Evolutionary conservation across 2,797 vertebrate genomes (phyloP), one percentile per base, ranked within the genome.

Genomic region (Tragelaphus eurycerus): DNA sequence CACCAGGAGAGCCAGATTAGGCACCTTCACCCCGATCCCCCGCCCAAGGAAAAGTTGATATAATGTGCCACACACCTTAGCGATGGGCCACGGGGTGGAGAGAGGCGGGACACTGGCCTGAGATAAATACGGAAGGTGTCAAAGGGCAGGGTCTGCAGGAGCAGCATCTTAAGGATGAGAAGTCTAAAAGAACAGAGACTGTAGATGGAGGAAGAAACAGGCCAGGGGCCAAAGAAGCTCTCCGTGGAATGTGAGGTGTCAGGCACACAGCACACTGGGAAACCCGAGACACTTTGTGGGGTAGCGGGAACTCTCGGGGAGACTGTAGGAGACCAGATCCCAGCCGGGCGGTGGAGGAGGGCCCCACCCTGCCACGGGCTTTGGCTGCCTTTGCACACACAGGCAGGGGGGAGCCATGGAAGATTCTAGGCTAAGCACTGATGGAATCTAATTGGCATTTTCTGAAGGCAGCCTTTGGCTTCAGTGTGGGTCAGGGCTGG

Each of bases 211-310:
- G 34, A 6, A 50, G 21, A 16, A 2, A 16, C 23, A 10, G 0
- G 2, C 17, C 15, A 1, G 21, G 1, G 46, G 85, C n/a, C 3
- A 2, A n/a, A 31, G 27, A 15, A 5, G 13, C 16, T 27, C 14
- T 10, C 46, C 3, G 21, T 0, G 16, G 62, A n/a, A n/a, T 5
- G 55, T 1, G 9, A 3, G 62, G 29, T 0, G 2, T 31, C 27
- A 13, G 11, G 50, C 8, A 11, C 6, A 1, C 23, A 6, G 5
- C 0, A 17, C 25, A 14, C 25, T 2, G 54, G 85, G 48, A 84
- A 38, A 74, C 57, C 1, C 9, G 0, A 14, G 52, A 9, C 12
- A 4, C 1, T 0, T 2, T 0, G 5, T 0, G 6, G 13, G 46
- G 67, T 1, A 17, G n/a, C 9, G 13, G 90, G 50, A 60, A n/a